Evolutionary conservation across 2,888 invertebrate species (phyloP).

Genomic region (Vanessa cardui): DNA sequence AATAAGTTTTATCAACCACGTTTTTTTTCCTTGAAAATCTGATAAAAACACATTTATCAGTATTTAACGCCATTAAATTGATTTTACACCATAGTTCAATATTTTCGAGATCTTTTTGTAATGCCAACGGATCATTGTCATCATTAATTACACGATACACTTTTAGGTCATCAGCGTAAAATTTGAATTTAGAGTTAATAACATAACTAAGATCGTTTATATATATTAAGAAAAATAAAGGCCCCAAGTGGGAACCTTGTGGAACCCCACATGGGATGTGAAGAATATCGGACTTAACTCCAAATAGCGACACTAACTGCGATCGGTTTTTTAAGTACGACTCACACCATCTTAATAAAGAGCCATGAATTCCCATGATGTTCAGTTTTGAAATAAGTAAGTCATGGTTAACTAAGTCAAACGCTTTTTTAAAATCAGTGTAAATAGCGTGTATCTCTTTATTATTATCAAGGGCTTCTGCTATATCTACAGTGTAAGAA

Average conservation of each 20-base stretch:
- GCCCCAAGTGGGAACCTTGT: not conserved
- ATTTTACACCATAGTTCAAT: not conserved
- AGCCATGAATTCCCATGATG: not conserved
- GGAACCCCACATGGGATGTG: not conserved
- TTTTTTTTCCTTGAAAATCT: not conserved
- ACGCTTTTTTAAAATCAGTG: no score
- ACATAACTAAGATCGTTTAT: not conserved
- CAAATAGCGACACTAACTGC: no score
- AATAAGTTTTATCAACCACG: slow-evolving; percentile 4
- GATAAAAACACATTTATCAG: not conserved
- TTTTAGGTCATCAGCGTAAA: not conserved
- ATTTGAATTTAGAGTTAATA: not conserved
- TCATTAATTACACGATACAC: not conserved
- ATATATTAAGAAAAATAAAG: not conserved
- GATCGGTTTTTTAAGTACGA: not conserved
- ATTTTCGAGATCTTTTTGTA: not conserved
- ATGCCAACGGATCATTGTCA: not conserved
- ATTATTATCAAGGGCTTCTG: slow-evolving; percentile 3
- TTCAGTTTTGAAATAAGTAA: no score
- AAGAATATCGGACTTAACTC: not conserved
- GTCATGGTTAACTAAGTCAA: no score
- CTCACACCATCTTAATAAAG: not conserved
- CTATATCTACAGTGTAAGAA: not conserved
- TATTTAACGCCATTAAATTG: not conserved
- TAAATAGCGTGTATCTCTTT: not conserved